Evolutionary conservation across 2,888 invertebrate genomes (phyloP).

Genomic region (Mythimna lalbum): DNA sequence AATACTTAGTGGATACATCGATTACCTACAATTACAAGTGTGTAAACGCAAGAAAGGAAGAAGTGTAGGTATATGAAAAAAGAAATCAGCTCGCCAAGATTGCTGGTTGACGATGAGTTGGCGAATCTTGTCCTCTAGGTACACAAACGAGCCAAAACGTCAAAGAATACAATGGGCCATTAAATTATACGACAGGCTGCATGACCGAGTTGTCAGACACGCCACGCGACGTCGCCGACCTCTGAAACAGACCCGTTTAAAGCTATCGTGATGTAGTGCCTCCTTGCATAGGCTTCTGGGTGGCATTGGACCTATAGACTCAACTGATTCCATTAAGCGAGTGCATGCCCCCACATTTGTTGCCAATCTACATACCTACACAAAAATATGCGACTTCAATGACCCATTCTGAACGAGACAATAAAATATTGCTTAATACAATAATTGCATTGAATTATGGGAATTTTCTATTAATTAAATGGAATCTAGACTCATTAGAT

Average conservation of each 20-base stretch:
- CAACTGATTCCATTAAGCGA: constrained; percentile 35
- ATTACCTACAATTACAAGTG: constrained; percentile 42
- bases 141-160: constrained; percentile 51
- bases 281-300: constrained; percentile 55
- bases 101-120: constrained; percentile 33
- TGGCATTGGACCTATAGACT: constrained; percentile 47
- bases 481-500: constrained; percentile 67
- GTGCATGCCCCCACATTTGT: constrained; percentile 27
- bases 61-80: constrained; percentile 38
- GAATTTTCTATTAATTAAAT: constrained; percentile 68
- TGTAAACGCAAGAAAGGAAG: constrained; percentile 51
- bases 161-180: constrained; percentile 78
- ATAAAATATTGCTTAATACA: constrained; percentile 40
- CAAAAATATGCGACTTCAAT: constrained; percentile 17
- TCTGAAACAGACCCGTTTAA: constrained; percentile 62
- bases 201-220: constrained; percentile 73
- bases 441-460: constrained; percentile 58
- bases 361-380: constrained; percentile 25
- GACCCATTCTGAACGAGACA: constrained; percentile 33
- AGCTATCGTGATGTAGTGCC: constrained; percentile 53
- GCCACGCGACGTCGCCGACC: constrained; percentile 71
- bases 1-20: constrained; percentile 47
- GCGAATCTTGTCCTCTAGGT: constrained; percentile 38
- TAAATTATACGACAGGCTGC: constrained; percentile 74
- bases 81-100: constrained; percentile 46